Evolutionary conservation across 2,797 vertebrate species (phyloP).

Genomic region (Spinus olivaceus): DNA sequence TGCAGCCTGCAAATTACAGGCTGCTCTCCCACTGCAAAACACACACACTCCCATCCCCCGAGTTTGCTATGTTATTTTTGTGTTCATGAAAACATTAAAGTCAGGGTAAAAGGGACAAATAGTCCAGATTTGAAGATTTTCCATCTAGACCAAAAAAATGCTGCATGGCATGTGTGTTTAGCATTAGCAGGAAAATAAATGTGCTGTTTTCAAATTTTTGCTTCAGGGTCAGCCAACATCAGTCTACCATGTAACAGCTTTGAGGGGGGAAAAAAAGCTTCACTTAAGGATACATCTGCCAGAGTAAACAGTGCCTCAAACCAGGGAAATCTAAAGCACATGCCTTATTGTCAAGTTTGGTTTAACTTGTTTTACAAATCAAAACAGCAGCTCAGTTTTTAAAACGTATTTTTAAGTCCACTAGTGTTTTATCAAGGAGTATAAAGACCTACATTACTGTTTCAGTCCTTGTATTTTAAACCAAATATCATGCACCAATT

Average conservation of each 20-base stretch:
- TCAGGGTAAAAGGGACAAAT: constrained; percentile 50
- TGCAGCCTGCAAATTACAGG: constrained; percentile 24
- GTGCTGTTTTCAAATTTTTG: constrained; percentile 73
- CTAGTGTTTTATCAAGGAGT: constrained; percentile 51
- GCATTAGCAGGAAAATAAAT: constrained; percentile 73
- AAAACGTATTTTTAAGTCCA: constrained; percentile 64
- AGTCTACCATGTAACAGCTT: constrained; percentile 73
- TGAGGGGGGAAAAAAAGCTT: constrained; percentile 60
- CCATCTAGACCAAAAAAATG: constrained; percentile 58
- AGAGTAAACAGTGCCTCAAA: constrained; percentile 76
- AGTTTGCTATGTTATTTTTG: constrained; percentile 28
- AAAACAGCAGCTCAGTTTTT: constrained; percentile 71
- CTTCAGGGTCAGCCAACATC: constrained; percentile 69
- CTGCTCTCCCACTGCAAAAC: not conserved
- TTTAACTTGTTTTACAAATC: constrained; percentile 73
- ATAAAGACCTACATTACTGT: constrained; percentile 38
- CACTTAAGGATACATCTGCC: constrained; percentile 66
- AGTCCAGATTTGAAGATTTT: constrained; percentile 59
- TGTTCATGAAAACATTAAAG: constrained; percentile 41
- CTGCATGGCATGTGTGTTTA: constrained; percentile 65
- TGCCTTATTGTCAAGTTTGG: constrained; percentile 75
- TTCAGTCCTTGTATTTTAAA: constrained; percentile 12
- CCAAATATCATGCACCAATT: not conserved
- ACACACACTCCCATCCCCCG: not conserved
- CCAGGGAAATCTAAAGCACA: constrained; percentile 76